These are phyloP conservation scores for Asteroscopus sphinx DNA, from an alignment of 2,888 invertebrate species.

Conservation along the genomic window DNA sequence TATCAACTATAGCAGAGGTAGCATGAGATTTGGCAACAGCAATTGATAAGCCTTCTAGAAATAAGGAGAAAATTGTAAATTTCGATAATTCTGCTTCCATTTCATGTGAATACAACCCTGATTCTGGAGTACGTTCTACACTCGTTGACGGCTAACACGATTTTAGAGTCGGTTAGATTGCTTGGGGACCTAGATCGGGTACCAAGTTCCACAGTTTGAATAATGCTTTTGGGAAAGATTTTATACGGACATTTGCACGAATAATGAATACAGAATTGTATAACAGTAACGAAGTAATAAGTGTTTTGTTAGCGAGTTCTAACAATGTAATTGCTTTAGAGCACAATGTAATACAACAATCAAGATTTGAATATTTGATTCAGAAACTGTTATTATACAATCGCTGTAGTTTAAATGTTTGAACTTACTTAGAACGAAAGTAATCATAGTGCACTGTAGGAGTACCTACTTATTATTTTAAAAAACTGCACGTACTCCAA, in stretches of 20 bases:
- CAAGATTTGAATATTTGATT: constrained; percentile 35
- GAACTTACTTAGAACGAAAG: too few relatives aligned
- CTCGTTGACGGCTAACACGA: constrained; percentile 51
- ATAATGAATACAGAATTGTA: constrained; percentile 41
- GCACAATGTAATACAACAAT: constrained; percentile 44
- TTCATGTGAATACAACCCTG: constrained; percentile 39
- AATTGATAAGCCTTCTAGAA: too few relatives aligned
- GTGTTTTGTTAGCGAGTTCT: constrained; percentile 44
- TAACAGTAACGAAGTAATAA: constrained; percentile 43
- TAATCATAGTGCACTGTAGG: too few relatives aligned
- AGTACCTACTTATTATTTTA: too few relatives aligned
- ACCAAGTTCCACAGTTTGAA: constrained; percentile 34
- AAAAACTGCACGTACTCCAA: too few relatives aligned
- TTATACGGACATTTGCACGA: constrained; percentile 28
- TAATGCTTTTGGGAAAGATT: constrained; percentile 44
- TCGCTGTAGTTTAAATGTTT: constrained; percentile 20
- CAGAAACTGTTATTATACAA: constrained; percentile 18
- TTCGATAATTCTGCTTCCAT: constrained; percentile 9
- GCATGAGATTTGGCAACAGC: too few relatives aligned
- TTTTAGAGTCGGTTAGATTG: constrained; percentile 58
- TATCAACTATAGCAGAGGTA: too few relatives aligned
- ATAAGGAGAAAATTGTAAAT: too few relatives aligned
- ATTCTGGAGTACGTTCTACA: constrained; percentile 19
- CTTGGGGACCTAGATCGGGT: constrained; percentile 49
- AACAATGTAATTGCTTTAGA: constrained; percentile 39